Evolutionary conservation across 2,797 vertebrate species (phyloP).

Genomic region (Muscicapa striata): DNA sequence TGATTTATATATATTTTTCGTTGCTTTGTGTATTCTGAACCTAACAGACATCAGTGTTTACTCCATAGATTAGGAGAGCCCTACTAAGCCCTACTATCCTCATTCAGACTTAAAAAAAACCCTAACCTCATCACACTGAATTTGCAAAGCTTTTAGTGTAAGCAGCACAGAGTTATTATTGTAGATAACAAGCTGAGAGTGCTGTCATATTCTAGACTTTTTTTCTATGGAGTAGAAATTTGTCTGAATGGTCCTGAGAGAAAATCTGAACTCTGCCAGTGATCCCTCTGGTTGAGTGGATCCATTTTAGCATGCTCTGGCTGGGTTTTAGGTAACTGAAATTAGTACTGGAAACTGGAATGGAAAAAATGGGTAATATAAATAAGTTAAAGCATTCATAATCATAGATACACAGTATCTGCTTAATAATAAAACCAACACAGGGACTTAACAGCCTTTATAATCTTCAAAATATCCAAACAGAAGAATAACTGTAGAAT

Average conservation of each 20-base stretch:
- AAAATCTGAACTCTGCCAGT: background rate
- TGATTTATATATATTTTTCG: background rate
- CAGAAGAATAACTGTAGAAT: slow-evolving; percentile 8
- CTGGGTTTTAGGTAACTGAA: slow-evolving; percentile 43
- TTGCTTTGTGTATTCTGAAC: background rate
- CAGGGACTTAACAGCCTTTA: background rate
- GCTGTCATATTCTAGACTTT: background rate
- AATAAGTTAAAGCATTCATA: slow-evolving; percentile 44
- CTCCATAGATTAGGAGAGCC: background rate
- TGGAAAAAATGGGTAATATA: slow-evolving; percentile 49
- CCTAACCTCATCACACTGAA: background rate
- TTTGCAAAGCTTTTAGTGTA: background rate
- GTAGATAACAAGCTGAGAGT: background rate
- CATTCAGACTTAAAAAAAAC: background rate
- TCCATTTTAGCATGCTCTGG: background rate
- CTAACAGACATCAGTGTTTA: background rate
- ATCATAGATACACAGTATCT: slow-evolving; percentile 8
- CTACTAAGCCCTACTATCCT: background rate
- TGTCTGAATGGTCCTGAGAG: background rate
- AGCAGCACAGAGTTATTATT: background rate
- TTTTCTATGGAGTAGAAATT: background rate
- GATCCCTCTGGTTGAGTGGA: background rate
- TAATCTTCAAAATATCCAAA: background rate
- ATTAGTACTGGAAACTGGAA: slow-evolving; percentile 21
- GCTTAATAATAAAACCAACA: slow-evolving; percentile 18